Conservation (phyloP, 2,888 invertebrate species). For the Saturnia japonica region DNA sequence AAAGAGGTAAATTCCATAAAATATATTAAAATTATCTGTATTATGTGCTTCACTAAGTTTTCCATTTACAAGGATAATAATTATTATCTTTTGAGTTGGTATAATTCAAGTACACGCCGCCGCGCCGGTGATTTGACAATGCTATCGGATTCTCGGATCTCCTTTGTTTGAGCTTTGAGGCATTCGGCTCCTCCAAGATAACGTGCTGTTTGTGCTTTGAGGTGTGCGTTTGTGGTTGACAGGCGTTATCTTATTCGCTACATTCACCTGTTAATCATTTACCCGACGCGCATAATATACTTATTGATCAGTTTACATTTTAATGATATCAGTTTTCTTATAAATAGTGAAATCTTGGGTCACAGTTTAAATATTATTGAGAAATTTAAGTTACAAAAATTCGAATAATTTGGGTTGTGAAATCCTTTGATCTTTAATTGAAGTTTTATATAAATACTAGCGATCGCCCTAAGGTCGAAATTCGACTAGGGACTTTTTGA, state of each 20-base stretch:
- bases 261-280: background rate
- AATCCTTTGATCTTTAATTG: too few species aligned
- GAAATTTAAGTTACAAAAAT: too few species aligned
- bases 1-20: background rate
- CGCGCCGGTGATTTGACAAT: constrained; percentile 21
- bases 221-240: background rate
- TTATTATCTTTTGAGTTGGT: constrained; percentile 5
- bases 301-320: background rate
- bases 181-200: constrained; percentile 15
- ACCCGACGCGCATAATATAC: background rate
- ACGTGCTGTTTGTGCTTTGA: background rate
- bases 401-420: too few species aligned
- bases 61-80: background rate
- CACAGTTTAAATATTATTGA: too few species aligned
- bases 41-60: background rate
- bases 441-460: too few species aligned
- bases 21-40: background rate
- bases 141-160: constrained; percentile 26
- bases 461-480: too few species aligned
- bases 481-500: too few species aligned
- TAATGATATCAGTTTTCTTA: background rate
- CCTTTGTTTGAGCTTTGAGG: constrained; percentile 24
- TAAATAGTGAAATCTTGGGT: background rate
- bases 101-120: constrained; percentile 21
- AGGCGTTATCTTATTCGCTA: background rate